These are phyloP conservation scores for Meles meles DNA, from an alignment of 2,113 vertebrate species.

Conservation along the genomic window DNA sequence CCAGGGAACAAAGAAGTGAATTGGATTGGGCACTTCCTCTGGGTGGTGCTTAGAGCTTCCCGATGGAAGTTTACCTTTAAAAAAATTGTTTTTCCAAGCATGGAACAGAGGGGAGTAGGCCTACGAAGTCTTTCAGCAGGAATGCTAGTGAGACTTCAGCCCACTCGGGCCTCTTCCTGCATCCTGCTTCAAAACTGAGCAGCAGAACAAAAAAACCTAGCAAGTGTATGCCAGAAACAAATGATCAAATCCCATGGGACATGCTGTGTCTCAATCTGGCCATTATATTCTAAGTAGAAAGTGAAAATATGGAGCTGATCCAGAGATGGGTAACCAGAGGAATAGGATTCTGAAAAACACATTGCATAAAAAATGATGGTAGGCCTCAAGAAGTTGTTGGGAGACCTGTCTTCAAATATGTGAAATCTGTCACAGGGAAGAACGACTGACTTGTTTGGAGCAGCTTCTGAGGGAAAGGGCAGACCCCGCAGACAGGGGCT, in stretches of 20 bases:
- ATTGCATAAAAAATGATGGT: not conserved
- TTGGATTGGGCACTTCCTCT: not conserved
- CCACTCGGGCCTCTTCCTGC: not conserved
- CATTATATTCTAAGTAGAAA: not conserved
- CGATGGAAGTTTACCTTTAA: not conserved
- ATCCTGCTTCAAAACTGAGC: not conserved
- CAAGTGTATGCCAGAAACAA: not conserved
- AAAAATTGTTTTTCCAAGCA: not conserved
- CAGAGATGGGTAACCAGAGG: not conserved
- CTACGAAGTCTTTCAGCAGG: not conserved
- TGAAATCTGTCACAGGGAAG: not conserved
- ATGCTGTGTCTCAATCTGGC: not conserved
- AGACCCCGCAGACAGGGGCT: not conserved
- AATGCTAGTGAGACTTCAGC: not conserved
- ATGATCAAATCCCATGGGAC: not conserved
- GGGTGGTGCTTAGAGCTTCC: not conserved
- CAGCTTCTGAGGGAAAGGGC: not conserved
- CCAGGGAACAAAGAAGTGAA: not conserved
- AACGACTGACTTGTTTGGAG: not conserved
- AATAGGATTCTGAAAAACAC: not conserved
- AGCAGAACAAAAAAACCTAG: not conserved
- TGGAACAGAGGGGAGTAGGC: not conserved
- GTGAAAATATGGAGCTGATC: not conserved
- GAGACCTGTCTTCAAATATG: not conserved
- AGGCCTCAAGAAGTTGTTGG: not conserved